A percentile compares a stretch with the other conserved stretches of the same genome.
These are phyloP conservation scores for Tribolium castaneum DNA, from an alignment of 1,140 invertebrate genomes.

Conservation along the genomic window DNA sequence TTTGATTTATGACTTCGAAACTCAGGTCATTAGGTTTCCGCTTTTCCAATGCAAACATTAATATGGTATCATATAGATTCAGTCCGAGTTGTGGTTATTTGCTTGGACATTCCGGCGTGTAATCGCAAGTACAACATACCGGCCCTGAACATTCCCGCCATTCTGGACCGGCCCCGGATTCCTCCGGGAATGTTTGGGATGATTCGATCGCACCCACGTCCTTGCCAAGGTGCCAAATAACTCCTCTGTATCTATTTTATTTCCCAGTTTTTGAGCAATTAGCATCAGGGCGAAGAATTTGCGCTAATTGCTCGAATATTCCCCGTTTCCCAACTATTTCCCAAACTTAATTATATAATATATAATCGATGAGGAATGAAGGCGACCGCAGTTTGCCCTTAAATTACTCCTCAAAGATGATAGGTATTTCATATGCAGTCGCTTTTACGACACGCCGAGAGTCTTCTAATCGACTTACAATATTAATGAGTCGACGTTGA, in stretches of 20 bases:
- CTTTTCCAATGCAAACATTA: neutral
- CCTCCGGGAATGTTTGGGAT: conserved; percentile 29
- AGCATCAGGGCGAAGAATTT: neutral
- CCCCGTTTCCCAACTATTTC: conserved; percentile 35
- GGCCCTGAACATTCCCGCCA: conserved; percentile 34
- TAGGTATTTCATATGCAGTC: conserved; percentile 51
- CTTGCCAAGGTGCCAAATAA: conserved; percentile 22
- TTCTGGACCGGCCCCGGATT: conserved; percentile 31
- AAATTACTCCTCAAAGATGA: conserved; percentile 46
- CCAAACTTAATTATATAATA: conserved; percentile 46
- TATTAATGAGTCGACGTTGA: conserved; percentile 45
- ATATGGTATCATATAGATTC: neutral
- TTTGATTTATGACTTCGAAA: neutral
- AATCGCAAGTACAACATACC: conserved; percentile 35
- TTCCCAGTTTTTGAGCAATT: no score
- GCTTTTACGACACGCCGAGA: conserved; percentile 28
- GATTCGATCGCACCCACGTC: conserved; percentile 14
- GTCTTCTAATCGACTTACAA: conserved; percentile 47
- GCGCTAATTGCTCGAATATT: conserved; percentile 35
- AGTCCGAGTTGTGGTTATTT: neutral
- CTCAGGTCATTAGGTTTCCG: neutral
- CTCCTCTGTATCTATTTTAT: neutral
- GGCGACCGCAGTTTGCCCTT: conserved; percentile 36
- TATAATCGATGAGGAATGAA: conserved; percentile 51
- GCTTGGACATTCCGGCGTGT: conserved; percentile 29